phyloP scores from a whole-genome alignment of 2,113 vertebrate species.

The Anser cygnoides region DNA sequence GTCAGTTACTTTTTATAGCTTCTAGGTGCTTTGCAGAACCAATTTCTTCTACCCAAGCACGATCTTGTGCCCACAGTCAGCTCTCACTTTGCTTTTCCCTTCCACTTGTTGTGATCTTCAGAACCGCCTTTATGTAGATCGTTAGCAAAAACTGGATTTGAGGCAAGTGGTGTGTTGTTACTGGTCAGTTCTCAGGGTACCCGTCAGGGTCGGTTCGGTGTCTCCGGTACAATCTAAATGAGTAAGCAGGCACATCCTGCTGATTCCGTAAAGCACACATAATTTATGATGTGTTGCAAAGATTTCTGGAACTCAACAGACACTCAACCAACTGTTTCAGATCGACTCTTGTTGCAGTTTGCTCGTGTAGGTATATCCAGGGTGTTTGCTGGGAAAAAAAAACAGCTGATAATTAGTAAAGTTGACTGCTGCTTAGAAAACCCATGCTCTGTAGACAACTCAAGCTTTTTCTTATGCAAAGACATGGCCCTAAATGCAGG shows the following conservation, averaged over 20 bases:
- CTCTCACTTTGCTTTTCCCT: not conserved
- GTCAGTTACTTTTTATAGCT: not conserved
- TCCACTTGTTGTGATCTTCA: not conserved
- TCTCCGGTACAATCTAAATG: not conserved
- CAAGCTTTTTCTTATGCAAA: not conserved
- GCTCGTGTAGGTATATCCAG: not conserved
- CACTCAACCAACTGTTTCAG: not conserved
- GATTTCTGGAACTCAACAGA: not conserved
- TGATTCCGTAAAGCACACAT: not conserved
- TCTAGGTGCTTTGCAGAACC: not conserved
- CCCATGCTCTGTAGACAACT: not conserved
- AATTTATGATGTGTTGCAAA: not conserved
- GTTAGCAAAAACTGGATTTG: not conserved
- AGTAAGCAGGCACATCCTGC: not conserved
- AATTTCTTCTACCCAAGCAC: not conserved
- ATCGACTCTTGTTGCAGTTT: not conserved
- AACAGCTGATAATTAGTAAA: not conserved
- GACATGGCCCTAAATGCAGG: not conserved
- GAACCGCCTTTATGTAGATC: not conserved
- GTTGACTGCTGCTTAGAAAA: not conserved
- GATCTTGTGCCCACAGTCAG: not conserved
- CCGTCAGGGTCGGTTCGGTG: not conserved
- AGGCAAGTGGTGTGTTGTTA: not conserved
- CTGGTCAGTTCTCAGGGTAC: not conserved
- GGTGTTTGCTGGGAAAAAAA: not conserved